Evolutionary conservation across 2,797 vertebrate genomes (phyloP).

Genomic region (Vireo griseus): DNA sequence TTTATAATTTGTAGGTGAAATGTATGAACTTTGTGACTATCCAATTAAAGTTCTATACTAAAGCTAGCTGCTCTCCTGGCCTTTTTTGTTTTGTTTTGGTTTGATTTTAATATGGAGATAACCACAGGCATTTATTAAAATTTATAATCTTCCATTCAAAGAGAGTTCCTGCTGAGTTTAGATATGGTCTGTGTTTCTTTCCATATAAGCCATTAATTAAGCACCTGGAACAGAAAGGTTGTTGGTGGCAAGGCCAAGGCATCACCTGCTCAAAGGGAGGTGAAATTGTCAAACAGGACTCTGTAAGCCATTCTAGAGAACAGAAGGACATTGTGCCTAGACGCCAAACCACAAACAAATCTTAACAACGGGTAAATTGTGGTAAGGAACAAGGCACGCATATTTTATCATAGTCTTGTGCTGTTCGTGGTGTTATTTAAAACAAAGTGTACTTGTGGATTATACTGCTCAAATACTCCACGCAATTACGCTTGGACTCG

Average conservation of each 20-base stretch:
- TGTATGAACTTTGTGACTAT: background rate
- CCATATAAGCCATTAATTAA: background rate
- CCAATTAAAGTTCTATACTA: background rate
- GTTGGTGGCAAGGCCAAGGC: background rate
- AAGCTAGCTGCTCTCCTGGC: background rate
- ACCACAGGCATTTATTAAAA: background rate
- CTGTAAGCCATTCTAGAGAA: background rate
- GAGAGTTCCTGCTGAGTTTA: background rate
- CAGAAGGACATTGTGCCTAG: background rate
- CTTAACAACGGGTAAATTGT: background rate
- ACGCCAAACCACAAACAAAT: background rate
- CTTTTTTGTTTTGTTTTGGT: background rate
- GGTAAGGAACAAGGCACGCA: background rate
- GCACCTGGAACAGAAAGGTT: background rate
- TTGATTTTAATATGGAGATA: background rate
- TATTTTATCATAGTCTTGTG: background rate
- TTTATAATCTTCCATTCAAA: background rate
- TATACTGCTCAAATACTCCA: background rate
- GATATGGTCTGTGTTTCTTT: background rate
- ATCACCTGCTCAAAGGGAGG: background rate
- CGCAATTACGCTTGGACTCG: background rate
- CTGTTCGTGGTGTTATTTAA: background rate
- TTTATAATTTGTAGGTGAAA: constrained; percentile 5
- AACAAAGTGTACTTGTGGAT: background rate
- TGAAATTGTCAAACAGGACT: background rate